phyloP scores from a whole-genome alignment of 2,113 vertebrate genomes.

The Oreocharis arfaki region DNA sequence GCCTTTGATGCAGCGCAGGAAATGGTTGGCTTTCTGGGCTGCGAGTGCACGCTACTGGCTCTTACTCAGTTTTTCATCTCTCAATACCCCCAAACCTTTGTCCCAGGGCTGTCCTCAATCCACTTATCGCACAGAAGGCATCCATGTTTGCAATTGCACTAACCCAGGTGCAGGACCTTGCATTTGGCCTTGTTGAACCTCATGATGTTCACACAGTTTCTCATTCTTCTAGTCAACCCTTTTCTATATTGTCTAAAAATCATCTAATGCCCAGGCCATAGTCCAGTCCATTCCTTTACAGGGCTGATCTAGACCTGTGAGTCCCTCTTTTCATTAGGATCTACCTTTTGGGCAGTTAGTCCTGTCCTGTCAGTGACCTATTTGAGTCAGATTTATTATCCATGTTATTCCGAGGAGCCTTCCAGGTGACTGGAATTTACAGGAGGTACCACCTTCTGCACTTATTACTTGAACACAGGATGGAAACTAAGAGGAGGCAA shows the following conservation, averaged over 20 bases:
- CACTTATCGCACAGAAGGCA: not conserved
- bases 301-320: not conserved
- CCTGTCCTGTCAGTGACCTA: not conserved
- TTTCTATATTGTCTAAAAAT: not conserved
- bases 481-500: not conserved
- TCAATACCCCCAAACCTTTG: not conserved
- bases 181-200: not conserved
- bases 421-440: not conserved
- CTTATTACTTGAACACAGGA: not conserved
- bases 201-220: not conserved
- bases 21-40: not conserved
- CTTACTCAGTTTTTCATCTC: not conserved
- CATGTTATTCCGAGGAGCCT: not conserved
- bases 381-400: not conserved
- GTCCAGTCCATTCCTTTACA: not conserved
- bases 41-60: fast-evolving
- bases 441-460: not conserved
- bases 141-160: not conserved
- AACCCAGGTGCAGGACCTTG: not conserved
- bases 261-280: not conserved
- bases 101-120: not conserved
- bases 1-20: not conserved
- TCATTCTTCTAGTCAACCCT: not conserved
- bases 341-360: not conserved
- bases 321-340: not conserved